Percentiles rank a stretch among this genome's conserved stretches.
These are phyloP conservation scores for Saguinus midas DNA, from an alignment of 2,113 vertebrate species.

Conservation along the genomic window DNA sequence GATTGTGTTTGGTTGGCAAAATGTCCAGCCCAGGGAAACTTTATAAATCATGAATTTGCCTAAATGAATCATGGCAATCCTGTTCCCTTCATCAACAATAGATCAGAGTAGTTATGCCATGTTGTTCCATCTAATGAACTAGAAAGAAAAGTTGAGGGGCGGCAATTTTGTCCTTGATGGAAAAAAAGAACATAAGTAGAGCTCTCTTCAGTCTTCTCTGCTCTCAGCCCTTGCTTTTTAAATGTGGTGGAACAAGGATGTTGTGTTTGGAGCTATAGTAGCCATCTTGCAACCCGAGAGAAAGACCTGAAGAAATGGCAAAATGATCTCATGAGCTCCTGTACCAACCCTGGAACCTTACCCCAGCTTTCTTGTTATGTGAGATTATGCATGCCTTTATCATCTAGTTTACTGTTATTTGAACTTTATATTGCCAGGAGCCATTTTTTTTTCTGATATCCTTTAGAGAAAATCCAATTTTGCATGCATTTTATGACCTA, in stretches of 20 bases:
- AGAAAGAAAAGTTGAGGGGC: not conserved
- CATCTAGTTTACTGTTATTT: not conserved
- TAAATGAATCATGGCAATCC: not conserved
- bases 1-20: slow-evolving; percentile 18
- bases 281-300: not conserved
- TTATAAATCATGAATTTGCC: not conserved
- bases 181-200: not conserved
- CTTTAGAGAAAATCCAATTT: slow-evolving; percentile 16
- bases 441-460: not conserved
- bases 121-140: not conserved
- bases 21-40: not conserved
- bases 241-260: not conserved
- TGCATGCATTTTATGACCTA: not conserved
- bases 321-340: not conserved
- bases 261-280: not conserved
- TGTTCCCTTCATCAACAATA: not conserved
- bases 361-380: not conserved
- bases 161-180: not conserved
- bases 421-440: not conserved
- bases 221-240: not conserved
- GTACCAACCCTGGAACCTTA: not conserved
- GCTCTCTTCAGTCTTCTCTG: not conserved
- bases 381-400: not conserved
- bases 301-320: slow-evolving; percentile 1
- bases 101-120: not conserved